Evolutionary conservation across 2,888 invertebrate genomes (phyloP), one percentile per base, ranked within the genome.

Genomic region (Capitulum mitella): DNA sequence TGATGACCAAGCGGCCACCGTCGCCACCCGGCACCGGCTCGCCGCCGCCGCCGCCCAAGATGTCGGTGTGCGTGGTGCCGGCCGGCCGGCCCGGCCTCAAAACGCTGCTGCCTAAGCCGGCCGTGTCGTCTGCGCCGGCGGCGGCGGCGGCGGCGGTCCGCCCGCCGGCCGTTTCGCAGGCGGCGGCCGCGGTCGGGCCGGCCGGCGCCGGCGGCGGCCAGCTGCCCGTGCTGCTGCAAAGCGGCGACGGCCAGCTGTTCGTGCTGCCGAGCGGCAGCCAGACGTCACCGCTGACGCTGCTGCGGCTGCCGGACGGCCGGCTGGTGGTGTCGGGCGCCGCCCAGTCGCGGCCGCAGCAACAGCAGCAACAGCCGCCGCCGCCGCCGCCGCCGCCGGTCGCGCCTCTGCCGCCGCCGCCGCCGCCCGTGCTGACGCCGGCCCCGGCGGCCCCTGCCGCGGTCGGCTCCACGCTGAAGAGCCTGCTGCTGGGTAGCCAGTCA

Each of bases 271-370:
- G 22, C 19, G 37, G 37, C 70, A 16, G 10, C 22, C 64, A 64
- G 64, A 14, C 64, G 64, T 32, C 16, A 19, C 76, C 76, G 5
- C 29, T 76, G 16, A 46, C 76, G 29, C 46, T 76, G 46, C 46
- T 76, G 16, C 76, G 76, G 14, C 46, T 76, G 76, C 76, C 76
- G 3, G 76, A 76, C 76, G 76, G 76, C 3, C 46, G 76, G 5
- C 76, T 76, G 46, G 43, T 76, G 29, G 43, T 76, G 76, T 32
- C 76, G 3, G 76, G 46, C 76, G 22, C 6, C 3, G 0, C 6
- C n/a, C n/a, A n/a, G n/a, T n/a, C n/a, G n/a, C n/a, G n/a, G n/a
- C 16, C 61, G 12, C 5, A 3, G 29, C 32, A 12, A 29, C 12
- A 2, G 6, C 29, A 5, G 29, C 29, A 3, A 29, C 61, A 5